Evolutionary conservation across 2,113 vertebrate species (phyloP), one percentile per base, ranked within the genome.

Genomic region (Saguinus imperator): DNA sequence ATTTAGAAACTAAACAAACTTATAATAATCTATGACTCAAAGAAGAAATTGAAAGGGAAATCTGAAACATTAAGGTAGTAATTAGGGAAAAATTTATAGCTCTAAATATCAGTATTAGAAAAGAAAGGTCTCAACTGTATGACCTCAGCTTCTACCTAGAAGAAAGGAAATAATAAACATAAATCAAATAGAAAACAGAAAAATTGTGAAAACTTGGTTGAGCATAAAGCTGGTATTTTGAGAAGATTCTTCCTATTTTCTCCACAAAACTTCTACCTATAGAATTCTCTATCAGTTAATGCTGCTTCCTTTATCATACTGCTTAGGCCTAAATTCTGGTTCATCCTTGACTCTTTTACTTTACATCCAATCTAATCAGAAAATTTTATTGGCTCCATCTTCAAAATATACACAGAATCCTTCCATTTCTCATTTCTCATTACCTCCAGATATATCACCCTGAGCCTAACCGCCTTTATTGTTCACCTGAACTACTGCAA

Each of bases 121-220:
- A 80, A 77, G 27, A 21, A 76, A 87, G 35, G 45, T 64, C 20
- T 73, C 6, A 11, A 23, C 72, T 9, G 18, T 77, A 77, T 45
- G 20, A 43, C 11, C 6, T 77, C 11, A 89, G 72, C n/a, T 90
- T 86, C 61, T 4, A 76, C 20, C 55, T 45, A 70, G 35, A n/a
- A 80, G 18, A 55, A 81, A 61, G 1, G 16, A 66, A 81, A 64
- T 81, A 81, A 55, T 87, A 64, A 81, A 16, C 11, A 82, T 29
- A 94, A 83, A 68, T 87, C 68, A 96, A 90, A 87, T 1, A 86
- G 43, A 66, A 81, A 94, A 55, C 29, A 81, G 3, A 76, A 85
- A 35, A 32, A 43, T 1, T 45, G 29, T 80, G 16, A 75, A 81
- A 91, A 23, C n/a, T 32, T 52, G 40, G 37, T 45, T 40, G 52